These are phyloP conservation scores for Knipowitschia caucasica DNA, from an alignment of 2,797 vertebrate genomes.

Conservation along the genomic window DNA sequence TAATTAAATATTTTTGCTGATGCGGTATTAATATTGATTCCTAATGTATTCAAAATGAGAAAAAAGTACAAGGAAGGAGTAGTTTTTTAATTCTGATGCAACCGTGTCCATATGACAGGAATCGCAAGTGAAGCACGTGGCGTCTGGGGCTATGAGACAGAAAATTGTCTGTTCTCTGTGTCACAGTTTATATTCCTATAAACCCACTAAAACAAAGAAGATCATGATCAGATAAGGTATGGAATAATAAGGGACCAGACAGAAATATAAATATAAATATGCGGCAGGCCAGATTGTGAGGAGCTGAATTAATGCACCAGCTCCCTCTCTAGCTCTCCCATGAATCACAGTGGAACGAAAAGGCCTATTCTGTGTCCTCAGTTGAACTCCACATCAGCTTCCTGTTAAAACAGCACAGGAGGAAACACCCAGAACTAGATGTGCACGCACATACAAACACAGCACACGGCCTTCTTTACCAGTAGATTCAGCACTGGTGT, in stretches of 20 bases:
- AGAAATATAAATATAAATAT: slow-evolving; percentile 27
- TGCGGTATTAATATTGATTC: too few relatives aligned
- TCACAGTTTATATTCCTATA: too few relatives aligned
- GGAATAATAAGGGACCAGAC: slow-evolving; percentile 43
- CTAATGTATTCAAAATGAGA: too few relatives aligned
- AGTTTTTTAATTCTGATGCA: too few relatives aligned
- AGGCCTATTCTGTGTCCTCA: slow-evolving; percentile 84
- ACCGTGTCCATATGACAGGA: too few relatives aligned
- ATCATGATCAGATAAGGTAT: slow-evolving; percentile 77
- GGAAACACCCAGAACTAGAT: slow-evolving; percentile 77
- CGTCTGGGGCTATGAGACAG: too few relatives aligned
- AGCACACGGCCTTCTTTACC: slow-evolving; percentile 80
- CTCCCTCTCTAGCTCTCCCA: slow-evolving; percentile 60
- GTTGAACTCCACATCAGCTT: slow-evolving; percentile 86
- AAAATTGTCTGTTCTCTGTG: too few relatives aligned
- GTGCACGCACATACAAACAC: slow-evolving; percentile 54
- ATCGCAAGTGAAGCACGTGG: too few relatives aligned
- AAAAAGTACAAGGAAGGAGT: too few relatives aligned
- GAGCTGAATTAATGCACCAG: slow-evolving; percentile 76
- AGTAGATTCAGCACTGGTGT: slow-evolving; percentile 73
- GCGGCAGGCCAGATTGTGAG: slow-evolving; percentile 78
- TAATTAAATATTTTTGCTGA: too few relatives aligned
- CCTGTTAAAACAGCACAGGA: slow-evolving; percentile 78
- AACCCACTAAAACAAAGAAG: slow-evolving; percentile 51
- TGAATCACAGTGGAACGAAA: slow-evolving; percentile 85